These are phyloP conservation scores for Etheostoma perlongum DNA, from an alignment of 2,797 vertebrate genomes.

Conservation along the genomic window DNA sequence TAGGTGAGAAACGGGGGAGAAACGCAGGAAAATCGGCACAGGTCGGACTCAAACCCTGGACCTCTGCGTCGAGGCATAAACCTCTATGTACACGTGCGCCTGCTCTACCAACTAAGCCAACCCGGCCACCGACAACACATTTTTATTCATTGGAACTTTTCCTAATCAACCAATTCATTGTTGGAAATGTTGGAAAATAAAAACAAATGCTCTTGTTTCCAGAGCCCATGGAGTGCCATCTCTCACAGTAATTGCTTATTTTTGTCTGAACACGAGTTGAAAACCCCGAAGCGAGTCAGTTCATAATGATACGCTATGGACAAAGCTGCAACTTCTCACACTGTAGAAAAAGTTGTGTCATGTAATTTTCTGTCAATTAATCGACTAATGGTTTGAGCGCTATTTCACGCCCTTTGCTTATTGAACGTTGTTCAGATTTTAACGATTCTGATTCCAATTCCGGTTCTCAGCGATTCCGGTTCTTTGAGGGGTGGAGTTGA, in stretches of 20 bases:
- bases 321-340: neutral
- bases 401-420: no score
- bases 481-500: no score
- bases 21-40: no score
- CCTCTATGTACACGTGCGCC: no score
- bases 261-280: slow-evolving; percentile 1
- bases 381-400: neutral
- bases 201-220: neutral
- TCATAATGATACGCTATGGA: neutral
- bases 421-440: no score
- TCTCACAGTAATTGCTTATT: neutral
- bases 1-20: no score
- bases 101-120: no score
- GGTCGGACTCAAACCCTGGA: no score
- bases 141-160: neutral
- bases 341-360: accelerated
- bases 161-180: neutral
- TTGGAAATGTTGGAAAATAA: neutral
- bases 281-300: neutral
- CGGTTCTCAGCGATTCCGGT: no score
- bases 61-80: no score
- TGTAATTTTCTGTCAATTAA: neutral
- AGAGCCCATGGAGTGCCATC: neutral
- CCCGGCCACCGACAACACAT: no score
- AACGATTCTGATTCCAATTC: no score